Percentiles rank a stretch among this genome's conserved stretches.
phyloP scores from a whole-genome alignment of 2,888 invertebrate species.

The Phaedon cochleariae region DNA sequence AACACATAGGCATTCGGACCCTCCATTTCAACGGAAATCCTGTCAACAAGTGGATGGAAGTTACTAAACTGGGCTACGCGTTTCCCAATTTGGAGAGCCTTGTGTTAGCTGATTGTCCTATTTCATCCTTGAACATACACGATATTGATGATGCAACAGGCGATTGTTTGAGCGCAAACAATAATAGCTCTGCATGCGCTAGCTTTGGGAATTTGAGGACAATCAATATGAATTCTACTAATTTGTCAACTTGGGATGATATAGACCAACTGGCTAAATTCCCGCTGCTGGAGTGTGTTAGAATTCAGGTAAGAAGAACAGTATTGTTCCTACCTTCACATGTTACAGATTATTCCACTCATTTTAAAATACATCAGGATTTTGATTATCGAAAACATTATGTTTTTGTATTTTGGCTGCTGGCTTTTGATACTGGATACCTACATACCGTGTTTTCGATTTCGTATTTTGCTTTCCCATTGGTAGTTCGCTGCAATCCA shows the following conservation, averaged over 20 bases:
- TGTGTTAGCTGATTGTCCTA: slow-evolving; percentile 86
- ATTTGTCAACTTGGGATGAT: slow-evolving; percentile 87
- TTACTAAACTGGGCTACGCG: slow-evolving; percentile 82
- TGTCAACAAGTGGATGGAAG: slow-evolving; percentile 83
- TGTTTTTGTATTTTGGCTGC: no score
- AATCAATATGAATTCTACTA: slow-evolving; percentile 85
- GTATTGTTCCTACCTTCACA: no score
- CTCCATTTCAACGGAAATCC: slow-evolving; percentile 90
- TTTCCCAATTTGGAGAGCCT: slow-evolving; percentile 88
- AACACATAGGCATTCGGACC: slow-evolving; percentile 76
- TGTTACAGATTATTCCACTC: no score
- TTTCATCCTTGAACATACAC: slow-evolving; percentile 65
- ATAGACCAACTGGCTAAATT: slow-evolving; percentile 87
- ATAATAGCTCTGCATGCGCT: slow-evolving; percentile 69
- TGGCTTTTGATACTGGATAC: no score
- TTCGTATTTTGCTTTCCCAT: no score
- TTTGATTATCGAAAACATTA: no score
- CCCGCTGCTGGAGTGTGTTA: slow-evolving; percentile 82
- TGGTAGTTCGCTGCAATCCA: no score
- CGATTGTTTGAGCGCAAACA: slow-evolving; percentile 65
- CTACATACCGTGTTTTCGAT: no score
- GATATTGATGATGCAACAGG: slow-evolving; percentile 64
- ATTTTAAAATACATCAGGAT: no score
- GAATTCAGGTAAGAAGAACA: slow-evolving; percentile 73
- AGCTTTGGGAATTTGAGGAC: slow-evolving; percentile 76